A percentile compares a stretch with the other conserved stretches of the same genome.
These are phyloP conservation scores for Poicephalus gulielmi DNA, from an alignment of 2,113 vertebrate species.

Conservation along the genomic window DNA sequence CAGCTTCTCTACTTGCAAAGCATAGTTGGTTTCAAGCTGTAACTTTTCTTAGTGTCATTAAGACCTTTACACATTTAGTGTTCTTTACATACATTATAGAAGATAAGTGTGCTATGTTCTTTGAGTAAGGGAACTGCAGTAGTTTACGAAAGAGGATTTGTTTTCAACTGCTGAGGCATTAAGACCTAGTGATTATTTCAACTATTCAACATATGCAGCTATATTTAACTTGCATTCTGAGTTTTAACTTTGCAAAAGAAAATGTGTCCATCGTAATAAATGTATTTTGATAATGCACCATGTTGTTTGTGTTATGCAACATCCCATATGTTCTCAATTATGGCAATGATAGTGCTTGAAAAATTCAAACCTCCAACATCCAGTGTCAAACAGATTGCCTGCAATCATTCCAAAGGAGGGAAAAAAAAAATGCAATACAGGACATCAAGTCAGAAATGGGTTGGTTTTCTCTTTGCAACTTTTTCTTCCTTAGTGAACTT, in stretches of 20 bases:
- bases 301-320: slow-evolving; percentile 34
- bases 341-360: neutral
- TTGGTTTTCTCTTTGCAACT: neutral
- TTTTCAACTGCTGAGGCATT: slow-evolving; percentile 41
- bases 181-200: slow-evolving; percentile 6
- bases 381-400: slow-evolving; percentile 4
- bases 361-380: neutral
- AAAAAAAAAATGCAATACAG: neutral
- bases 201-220: slow-evolving; percentile 41
- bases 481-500: neutral
- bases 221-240: neutral
- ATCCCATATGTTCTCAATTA: slow-evolving; percentile 3
- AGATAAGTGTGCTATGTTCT: neutral
- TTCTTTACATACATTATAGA: slow-evolving; percentile 46
- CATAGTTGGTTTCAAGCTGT: neutral
- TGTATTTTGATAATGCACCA: neutral
- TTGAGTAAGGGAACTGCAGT: slow-evolving; percentile 16
- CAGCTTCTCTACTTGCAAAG: neutral
- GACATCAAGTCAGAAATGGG: neutral
- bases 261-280: neutral
- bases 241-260: neutral
- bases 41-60: slow-evolving; percentile 9
- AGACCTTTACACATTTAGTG: slow-evolving; percentile 28
- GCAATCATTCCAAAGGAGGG: neutral
- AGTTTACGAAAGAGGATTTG: slow-evolving; percentile 38